A percentile compares a stretch with the other conserved stretches of the same genome.
These are phyloP conservation scores for Catagonus wagneri DNA, from an alignment of 2,113 vertebrate genomes.

Conservation along the genomic window DNA sequence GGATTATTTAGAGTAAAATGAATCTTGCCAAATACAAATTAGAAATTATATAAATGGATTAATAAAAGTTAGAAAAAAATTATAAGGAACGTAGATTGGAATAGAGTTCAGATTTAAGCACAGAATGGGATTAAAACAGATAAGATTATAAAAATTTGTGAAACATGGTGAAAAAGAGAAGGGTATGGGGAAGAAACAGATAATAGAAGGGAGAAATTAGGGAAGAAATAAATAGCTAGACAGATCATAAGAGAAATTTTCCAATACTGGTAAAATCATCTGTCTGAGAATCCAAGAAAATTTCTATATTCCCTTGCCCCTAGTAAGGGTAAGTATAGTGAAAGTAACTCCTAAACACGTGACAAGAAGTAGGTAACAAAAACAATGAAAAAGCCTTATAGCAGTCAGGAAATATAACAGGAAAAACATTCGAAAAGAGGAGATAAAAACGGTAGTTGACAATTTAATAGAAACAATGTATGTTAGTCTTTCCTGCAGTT, in stretches of 20 bases:
- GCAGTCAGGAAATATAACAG: not conserved
- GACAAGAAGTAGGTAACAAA: not conserved
- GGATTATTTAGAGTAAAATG: not conserved
- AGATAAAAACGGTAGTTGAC: not conserved
- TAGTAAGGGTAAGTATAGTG: not conserved
- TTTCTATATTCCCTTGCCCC: not conserved
- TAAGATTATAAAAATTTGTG: not conserved
- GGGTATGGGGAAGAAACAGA: not conserved
- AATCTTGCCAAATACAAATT: not conserved
- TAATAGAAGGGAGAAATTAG: not conserved
- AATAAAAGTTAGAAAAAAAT: not conserved
- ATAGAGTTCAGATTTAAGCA: not conserved
- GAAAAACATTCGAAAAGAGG: not conserved
- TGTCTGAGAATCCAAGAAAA: not conserved
- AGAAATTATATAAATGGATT: not conserved
- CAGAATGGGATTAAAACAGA: not conserved
- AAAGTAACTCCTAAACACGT: not conserved
- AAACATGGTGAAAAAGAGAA: not conserved
- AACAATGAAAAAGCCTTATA: not conserved
- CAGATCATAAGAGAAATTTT: not conserved
- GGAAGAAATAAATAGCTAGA: not conserved
- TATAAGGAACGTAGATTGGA: not conserved
- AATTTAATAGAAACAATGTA: not conserved
- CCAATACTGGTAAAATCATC: not conserved
- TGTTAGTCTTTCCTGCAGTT: not conserved